phyloP scores from a whole-genome alignment of 1,140 invertebrate species.

The Mylabris phalerata region DNA sequence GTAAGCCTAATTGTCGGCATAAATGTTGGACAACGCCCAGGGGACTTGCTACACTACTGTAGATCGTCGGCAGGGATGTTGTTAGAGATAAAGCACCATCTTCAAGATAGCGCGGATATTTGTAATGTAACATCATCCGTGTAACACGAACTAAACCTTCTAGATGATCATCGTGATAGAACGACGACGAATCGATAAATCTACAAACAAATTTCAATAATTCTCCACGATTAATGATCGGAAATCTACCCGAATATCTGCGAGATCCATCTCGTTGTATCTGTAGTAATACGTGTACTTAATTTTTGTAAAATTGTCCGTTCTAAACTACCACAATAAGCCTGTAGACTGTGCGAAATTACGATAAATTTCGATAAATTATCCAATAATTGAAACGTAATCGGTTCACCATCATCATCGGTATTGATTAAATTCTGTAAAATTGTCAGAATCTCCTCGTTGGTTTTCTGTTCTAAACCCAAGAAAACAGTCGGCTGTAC shows the following conservation, averaged over 20 bases:
- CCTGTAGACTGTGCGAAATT: conserved; percentile 65
- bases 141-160: conserved; percentile 57
- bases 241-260: conserved; percentile 43
- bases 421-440: conserved; percentile 39
- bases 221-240: background rate
- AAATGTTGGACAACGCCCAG: conserved; percentile 70
- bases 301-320: conserved; percentile 61
- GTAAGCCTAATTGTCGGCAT: conserved; percentile 66
- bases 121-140: conserved; percentile 69
- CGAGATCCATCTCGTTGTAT: conserved; percentile 70
- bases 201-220: conserved; percentile 14
- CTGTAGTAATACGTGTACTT: conserved; percentile 62
- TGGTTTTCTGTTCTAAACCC: conserved; percentile 34
- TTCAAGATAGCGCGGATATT: conserved; percentile 72
- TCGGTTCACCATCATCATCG: conserved; percentile 45
- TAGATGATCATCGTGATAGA: conserved; percentile 34
- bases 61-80: conserved; percentile 69
- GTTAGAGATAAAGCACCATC: conserved; percentile 69
- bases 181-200: conserved; percentile 33
- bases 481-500: conserved; percentile 36
- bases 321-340: conserved; percentile 65
- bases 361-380: conserved; percentile 59
- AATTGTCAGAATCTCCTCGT: conserved; percentile 37
- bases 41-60: conserved; percentile 70
- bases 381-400: conserved; percentile 48